Base-by-base conservation (phyloP, 92 coral and sea anemone genomes). In the Plumapathes pennacea region DNA sequence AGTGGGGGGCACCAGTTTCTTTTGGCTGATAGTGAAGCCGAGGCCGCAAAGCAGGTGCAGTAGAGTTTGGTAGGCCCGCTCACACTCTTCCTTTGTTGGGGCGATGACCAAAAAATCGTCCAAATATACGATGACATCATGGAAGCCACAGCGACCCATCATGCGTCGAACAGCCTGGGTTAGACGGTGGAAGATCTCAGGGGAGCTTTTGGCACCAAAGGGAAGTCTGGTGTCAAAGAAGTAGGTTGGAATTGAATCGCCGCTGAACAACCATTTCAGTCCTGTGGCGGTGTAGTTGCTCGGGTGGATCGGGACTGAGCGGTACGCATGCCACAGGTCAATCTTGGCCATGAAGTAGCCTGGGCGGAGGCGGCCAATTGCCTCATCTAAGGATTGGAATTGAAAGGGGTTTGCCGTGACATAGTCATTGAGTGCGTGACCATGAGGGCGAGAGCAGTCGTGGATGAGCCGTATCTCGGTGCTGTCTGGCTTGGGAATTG, bases 301-400 rank as follows among this genome's bases (percentile, higher is more conserved):
- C 44, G 71, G 72, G 25, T 69, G 64, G 38, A 69, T 64, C 21
- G 79, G 79, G n/a, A 78, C 64, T 11, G 59, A 62, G 25, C 78
- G 72, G 33, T 78, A 69, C 0, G 78, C 85, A 36, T 72, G 68
- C 32, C 54, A 50, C 2, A 65, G 51, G 65, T 77, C 64, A 43
- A 77, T 55, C 41, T 78, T 69, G 5, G 67, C 73, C 50, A 78
- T 57, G 25, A 60, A 56, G 6, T 73, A 73, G 30, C 64, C 49
- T 46, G 40, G 33, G 36, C 59, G 46, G 32, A 70, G 34, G 19
- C 36, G 37, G 10, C 46, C 25, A 1, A 30, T 38, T 4, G 64
- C 76, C 30, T 44, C 57, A 38, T 69, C 76, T 3, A 69, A 36
- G 4, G 67, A 55, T 37, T 33, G 49, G 59, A 44, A 57, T 8